phyloP scores from a whole-genome alignment of 2,888 invertebrate species.

The Matsumyia berberina region DNA sequence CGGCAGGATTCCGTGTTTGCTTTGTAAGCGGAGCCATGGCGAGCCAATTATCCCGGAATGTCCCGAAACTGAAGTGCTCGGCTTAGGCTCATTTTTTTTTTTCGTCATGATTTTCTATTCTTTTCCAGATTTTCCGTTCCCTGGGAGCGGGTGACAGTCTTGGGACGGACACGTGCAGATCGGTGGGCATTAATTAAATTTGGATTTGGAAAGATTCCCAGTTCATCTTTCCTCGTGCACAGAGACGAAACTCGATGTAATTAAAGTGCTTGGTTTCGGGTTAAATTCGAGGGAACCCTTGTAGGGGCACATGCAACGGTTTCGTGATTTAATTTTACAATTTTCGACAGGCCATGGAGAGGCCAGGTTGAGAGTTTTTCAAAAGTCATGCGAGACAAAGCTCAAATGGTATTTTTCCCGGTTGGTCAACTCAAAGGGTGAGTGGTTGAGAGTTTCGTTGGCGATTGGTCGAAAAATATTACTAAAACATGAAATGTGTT shows the following conservation, averaged over 20 bases:
- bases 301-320: too few relatives aligned
- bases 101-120: slow-evolving; percentile 3
- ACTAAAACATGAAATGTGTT: too few relatives aligned
- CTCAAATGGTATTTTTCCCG: too few relatives aligned
- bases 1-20: slow-evolving; percentile 1
- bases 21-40: slow-evolving; percentile 26
- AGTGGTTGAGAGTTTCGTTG: too few relatives aligned
- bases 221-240: background rate
- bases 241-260: background rate
- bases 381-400: too few relatives aligned
- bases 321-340: too few relatives aligned
- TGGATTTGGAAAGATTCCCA: background rate
- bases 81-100: slow-evolving; percentile 10
- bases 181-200: slow-evolving; percentile 15
- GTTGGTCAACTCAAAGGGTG: too few relatives aligned
- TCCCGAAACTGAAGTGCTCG: background rate
- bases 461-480: too few relatives aligned
- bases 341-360: too few relatives aligned
- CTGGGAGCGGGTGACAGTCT: background rate
- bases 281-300: background rate
- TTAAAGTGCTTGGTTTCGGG: background rate
- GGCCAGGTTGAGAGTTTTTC: too few relatives aligned
- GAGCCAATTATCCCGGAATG: slow-evolving; percentile 13
- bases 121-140: background rate
- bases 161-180: background rate